phyloP scores from a whole-genome alignment of 2,113 vertebrate species.

The Marmota monax region DNA sequence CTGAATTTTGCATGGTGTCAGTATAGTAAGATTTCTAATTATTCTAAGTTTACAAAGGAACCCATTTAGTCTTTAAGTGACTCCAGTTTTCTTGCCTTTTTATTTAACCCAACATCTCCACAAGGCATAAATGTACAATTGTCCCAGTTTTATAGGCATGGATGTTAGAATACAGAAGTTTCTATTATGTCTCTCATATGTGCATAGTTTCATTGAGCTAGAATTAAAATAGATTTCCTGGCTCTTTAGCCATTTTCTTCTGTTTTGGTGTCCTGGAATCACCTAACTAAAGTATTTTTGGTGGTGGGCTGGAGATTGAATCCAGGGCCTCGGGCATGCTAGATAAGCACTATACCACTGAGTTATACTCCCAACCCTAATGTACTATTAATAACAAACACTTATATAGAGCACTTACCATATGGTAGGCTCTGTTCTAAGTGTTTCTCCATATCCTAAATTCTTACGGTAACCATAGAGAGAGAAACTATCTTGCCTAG shows the following conservation, averaged over 20 bases:
- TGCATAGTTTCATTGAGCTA: background rate
- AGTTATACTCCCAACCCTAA: background rate
- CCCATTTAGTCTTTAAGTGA: conserved; percentile 8
- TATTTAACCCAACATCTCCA: background rate
- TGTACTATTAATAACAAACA: conserved; percentile 3
- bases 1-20: conserved; percentile 3
- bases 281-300: background rate
- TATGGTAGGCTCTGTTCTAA: background rate
- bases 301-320: background rate
- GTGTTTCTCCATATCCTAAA: background rate
- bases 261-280: background rate
- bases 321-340: no score
- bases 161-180: background rate
- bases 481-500: background rate
- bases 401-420: background rate
- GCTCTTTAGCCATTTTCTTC: background rate
- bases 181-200: background rate
- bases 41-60: conserved; percentile 44
- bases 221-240: conserved; percentile 34
- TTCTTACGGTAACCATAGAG: conserved; percentile 1
- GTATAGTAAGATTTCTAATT: conserved; percentile 1
- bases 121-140: background rate
- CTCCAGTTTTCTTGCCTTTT: background rate
- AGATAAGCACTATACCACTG: no score
- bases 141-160: conserved; percentile 9